Conservation (phyloP, 2,797 vertebrate species). For the Sebastes itinus region DNA sequence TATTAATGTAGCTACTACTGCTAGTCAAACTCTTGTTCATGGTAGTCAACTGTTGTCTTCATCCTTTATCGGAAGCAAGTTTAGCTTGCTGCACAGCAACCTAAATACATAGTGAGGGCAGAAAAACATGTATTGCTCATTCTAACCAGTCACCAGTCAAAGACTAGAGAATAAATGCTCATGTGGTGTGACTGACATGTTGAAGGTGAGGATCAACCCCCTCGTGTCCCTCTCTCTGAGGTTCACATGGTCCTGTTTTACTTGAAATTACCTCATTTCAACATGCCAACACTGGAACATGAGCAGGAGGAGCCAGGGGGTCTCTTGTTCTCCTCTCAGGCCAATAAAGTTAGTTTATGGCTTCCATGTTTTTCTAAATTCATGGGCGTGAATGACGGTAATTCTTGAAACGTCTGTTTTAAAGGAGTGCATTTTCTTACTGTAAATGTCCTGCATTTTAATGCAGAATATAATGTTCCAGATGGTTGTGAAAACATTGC, state of each 20-base stretch:
- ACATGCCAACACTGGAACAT: constrained; percentile 58
- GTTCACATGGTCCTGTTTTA: constrained; percentile 65
- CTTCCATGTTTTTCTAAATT: constrained; percentile 54
- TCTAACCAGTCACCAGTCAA: constrained; percentile 5
- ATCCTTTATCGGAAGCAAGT: background rate
- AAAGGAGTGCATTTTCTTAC: background rate
- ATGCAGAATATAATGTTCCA: background rate
- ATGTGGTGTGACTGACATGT: background rate
- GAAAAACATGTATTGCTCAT: background rate
- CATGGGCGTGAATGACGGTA: constrained; percentile 17
- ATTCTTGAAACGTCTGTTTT: constrained; percentile 17
- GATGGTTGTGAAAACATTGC: background rate
- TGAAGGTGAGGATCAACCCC: constrained; percentile 1
- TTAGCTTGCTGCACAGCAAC: background rate
- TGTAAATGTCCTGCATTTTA: background rate
- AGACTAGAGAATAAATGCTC: background rate
- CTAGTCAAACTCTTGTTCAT: background rate
- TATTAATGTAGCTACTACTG: background rate
- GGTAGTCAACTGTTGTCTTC: background rate
- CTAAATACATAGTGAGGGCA: background rate
- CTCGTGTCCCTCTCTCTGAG: background rate
- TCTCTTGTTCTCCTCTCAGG: constrained; percentile 26
- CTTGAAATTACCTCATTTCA: constrained; percentile 68
- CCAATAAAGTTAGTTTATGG: constrained; percentile 68
- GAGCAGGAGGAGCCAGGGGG: constrained; percentile 47